phyloP scores from a whole-genome alignment of 2,113 vertebrate genomes.

The Dipodomys ordii region DNA sequence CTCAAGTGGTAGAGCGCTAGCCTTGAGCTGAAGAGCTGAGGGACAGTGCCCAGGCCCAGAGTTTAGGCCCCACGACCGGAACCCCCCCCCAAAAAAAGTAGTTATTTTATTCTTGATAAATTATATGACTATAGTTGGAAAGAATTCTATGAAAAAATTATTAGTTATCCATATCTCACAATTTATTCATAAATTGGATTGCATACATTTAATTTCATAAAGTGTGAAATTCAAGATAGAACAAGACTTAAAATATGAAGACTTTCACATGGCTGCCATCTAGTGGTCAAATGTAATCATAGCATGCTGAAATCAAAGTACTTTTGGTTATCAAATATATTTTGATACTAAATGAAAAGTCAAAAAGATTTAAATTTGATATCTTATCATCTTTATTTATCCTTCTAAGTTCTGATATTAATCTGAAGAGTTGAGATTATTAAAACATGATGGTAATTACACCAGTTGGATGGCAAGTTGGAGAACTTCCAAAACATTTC shows the following conservation, averaged over 20 bases:
- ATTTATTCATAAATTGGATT: neutral
- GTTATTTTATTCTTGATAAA: neutral
- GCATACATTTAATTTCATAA: neutral
- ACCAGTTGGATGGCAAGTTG: neutral
- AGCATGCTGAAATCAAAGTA: constrained; percentile 23
- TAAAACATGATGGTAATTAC: neutral
- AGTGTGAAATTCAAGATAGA: neutral
- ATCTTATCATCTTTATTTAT: neutral
- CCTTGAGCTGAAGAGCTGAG: too few relatives aligned
- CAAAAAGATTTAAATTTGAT: neutral
- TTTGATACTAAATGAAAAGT: constrained; percentile 16
- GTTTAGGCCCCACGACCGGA: too few relatives aligned
- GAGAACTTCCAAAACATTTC: neutral
- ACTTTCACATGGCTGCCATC: constrained; percentile 77
- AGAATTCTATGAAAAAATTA: neutral
- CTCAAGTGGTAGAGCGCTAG: too few relatives aligned
- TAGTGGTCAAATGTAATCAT: constrained; percentile 73
- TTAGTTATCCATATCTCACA: neutral
- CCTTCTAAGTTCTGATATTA: neutral
- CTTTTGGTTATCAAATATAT: neutral
- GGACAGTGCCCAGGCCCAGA: too few relatives aligned
- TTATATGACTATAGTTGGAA: neutral
- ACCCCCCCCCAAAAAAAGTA: too few relatives aligned
- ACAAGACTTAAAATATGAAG: neutral
- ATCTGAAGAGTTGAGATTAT: neutral